These are phyloP conservation scores for Brachionus paranguensis DNA, from an alignment of 1,140 invertebrate species.

Conservation along the genomic window DNA sequence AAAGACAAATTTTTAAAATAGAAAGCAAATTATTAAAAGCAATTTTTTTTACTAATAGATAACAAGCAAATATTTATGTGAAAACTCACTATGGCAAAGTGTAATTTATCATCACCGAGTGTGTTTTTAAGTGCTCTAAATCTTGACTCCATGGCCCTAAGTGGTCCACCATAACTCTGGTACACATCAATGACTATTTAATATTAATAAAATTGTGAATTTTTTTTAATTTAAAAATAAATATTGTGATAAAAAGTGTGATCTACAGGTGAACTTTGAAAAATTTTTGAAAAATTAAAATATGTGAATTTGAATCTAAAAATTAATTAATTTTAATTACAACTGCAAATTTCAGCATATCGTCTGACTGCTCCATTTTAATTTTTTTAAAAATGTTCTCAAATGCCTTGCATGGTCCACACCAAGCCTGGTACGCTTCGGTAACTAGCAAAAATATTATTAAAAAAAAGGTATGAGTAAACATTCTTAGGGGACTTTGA, in stretches of 20 bases:
- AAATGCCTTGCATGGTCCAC: slow-evolving; percentile 79
- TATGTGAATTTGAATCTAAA: background rate
- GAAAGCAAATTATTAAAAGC: background rate
- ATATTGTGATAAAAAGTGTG: background rate
- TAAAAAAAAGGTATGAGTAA: background rate
- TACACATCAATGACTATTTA: slow-evolving; percentile 75
- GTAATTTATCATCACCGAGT: slow-evolving; percentile 23
- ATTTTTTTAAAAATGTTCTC: slow-evolving; percentile 76
- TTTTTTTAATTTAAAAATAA: background rate
- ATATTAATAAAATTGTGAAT: background rate
- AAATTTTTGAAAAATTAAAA: background rate
- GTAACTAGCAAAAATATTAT: slow-evolving; percentile 62
- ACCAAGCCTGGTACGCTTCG: slow-evolving; percentile 87
- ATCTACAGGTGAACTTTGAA: background rate
- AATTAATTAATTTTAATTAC: slow-evolving; percentile 57
- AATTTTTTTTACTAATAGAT: slow-evolving; percentile 20
- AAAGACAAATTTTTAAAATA: background rate
- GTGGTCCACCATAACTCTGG: slow-evolving; percentile 84
- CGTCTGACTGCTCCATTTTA: slow-evolving; percentile 78
- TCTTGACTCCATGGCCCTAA: slow-evolving; percentile 67
- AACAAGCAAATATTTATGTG: background rate
- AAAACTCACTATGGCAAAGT: slow-evolving; percentile 33
- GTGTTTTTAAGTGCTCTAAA: slow-evolving; percentile 27
- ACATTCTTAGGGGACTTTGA: background rate
- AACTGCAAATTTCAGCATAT: slow-evolving; percentile 70